Percentiles rank a stretch among this genome's conserved stretches.
These are phyloP conservation scores for Sweltsa coloradensis DNA, from an alignment of 1,140 invertebrate species.

Conservation along the genomic window DNA sequence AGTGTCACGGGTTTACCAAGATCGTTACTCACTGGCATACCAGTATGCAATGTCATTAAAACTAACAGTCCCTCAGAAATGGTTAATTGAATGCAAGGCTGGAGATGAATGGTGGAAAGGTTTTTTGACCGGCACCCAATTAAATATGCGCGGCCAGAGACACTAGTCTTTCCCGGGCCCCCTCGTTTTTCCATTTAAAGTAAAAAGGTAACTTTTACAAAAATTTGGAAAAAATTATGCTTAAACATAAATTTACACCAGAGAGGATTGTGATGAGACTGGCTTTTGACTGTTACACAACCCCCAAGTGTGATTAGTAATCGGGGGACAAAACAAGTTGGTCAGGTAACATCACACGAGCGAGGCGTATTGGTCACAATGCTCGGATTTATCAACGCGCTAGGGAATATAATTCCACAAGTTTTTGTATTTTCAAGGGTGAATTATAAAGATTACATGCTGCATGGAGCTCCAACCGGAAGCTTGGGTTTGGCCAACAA, in stretches of 20 bases:
- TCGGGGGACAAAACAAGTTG: conserved; percentile 27
- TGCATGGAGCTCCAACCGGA: conserved; percentile 9
- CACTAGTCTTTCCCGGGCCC: not conserved
- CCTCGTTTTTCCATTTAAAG: not conserved
- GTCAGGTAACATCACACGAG: conserved; percentile 23
- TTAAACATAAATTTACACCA: conserved; percentile 9
- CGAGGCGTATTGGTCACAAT: conserved; percentile 29
- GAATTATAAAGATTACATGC: conserved; percentile 24
- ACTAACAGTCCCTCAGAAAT: not conserved
- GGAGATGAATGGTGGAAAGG: not conserved
- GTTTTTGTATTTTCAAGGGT: conserved; percentile 28
- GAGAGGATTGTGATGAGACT: conserved; percentile 30
- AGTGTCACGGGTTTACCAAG: too few relatives aligned
- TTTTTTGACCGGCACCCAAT: not conserved
- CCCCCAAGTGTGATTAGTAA: conserved; percentile 23
- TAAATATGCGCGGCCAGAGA: not conserved
- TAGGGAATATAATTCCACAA: conserved; percentile 26
- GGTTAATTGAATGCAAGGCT: not conserved
- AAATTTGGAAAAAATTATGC: not conserved
- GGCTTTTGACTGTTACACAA: conserved; percentile 26
- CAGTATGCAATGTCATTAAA: not conserved
- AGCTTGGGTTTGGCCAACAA: conserved; percentile 17
- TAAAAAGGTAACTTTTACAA: not conserved
- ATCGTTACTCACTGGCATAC: too few relatives aligned
- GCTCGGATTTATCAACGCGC: conserved; percentile 24